Base-by-base conservation (phyloP, 1,140 invertebrate genomes). In the Heterodera carotae region DNA sequence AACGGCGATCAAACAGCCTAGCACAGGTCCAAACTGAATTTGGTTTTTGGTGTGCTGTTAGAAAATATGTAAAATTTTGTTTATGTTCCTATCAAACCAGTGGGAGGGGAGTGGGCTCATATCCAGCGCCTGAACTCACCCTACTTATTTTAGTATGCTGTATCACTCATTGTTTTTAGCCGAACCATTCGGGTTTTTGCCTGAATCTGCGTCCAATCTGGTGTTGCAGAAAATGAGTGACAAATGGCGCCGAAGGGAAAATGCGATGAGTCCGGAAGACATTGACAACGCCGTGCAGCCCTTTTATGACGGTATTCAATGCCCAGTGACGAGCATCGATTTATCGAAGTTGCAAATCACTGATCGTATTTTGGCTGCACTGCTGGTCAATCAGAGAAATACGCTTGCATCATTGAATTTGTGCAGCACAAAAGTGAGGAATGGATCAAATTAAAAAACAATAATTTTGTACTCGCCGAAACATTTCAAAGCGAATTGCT, bases 281-380 rank as follows among this genome's bases (percentile, higher is more conserved):
- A 75, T 75, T 22, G 75, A 76, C 56, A 48, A 76, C 43, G 75
- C 12, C 36, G 22, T 76, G 36, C 53, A 76, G 22, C 59, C 64
- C 15, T 76, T 76, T 12, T 76, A 76, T 59, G 31, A 72, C 27
- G 75, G 75, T 5, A 34, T 27, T 31, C 31, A 56, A 22, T 76
- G 34, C 2, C 75, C 75, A 0, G 43, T 76, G 12, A 39, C 64
- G 6, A n/a, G 15, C 62, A 36, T 76, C 29, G 75, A 76, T 59
- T 53, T 76, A 1, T 48, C 75, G 36, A 43, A 69, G 22, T 66
- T 75, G 31, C 64, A 76, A 59, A 70, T 76, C 25, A 70, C 75
- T 18, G 75, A 76, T n/a, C 33, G 70, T 25, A 75, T 68, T 75
- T 76, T 76, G 29, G 75, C 70, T 34, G 70, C 64, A 48, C 64